Conservation (phyloP, 2,797 vertebrate species). For the Pseudopleuronectes americanus region DNA sequence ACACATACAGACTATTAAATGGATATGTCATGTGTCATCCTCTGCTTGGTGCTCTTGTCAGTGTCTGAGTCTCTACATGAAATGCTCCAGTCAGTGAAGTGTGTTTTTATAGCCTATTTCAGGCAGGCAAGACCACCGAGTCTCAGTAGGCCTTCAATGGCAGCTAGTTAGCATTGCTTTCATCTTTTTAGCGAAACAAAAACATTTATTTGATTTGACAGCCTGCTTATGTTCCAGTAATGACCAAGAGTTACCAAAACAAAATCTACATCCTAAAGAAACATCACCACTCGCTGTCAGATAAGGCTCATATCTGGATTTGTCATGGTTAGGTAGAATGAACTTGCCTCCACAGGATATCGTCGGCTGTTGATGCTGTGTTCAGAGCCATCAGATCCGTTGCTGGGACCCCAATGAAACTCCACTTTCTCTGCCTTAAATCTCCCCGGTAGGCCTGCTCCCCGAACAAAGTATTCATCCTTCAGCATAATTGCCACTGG, state of each 20-base stretch:
- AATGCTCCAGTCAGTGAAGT: too few species aligned
- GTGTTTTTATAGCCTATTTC: too few species aligned
- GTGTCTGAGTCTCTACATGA: too few species aligned
- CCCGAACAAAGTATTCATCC: slow-evolving; percentile 95
- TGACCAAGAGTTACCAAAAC: not conserved
- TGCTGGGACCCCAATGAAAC: slow-evolving; percentile 98
- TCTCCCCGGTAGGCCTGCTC: slow-evolving; percentile 91
- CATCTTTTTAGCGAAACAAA: too few species aligned
- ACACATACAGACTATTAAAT: too few species aligned
- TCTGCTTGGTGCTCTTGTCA: too few species aligned
- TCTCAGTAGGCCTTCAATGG: too few species aligned
- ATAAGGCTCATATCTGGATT: too few species aligned
- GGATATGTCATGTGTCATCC: too few species aligned
- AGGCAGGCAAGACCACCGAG: too few species aligned
- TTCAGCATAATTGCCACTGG: slow-evolving; percentile 96
- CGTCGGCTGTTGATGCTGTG: slow-evolving; percentile 93
- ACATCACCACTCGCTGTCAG: not conserved
- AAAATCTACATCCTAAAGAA: not conserved
- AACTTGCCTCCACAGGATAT: slow-evolving; percentile 95
- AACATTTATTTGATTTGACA: too few species aligned
- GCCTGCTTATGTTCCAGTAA: not conserved
- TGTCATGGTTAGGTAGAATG: not conserved
- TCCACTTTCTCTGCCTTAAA: slow-evolving; percentile 98
- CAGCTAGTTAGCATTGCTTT: too few species aligned
- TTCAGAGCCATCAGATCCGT: slow-evolving; percentile 93